Percentiles rank a stretch among this genome's conserved stretches.
Evolutionary conservation across 1,140 invertebrate species (phyloP).

Genomic region (Hycleus phaleratus): DNA sequence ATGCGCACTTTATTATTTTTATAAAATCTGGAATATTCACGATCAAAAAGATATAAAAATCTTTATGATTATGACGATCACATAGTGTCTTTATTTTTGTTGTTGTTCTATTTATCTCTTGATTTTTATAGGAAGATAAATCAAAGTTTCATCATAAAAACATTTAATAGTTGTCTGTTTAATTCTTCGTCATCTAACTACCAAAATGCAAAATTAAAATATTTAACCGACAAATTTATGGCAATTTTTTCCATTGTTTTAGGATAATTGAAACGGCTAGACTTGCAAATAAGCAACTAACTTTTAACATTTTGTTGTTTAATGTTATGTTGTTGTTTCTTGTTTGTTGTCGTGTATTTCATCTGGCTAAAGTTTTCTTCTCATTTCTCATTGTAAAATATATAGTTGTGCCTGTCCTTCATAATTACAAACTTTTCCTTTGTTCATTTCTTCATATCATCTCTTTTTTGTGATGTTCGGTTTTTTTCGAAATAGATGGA

Average conservation of each 20-base stretch:
- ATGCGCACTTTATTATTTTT: slow-evolving; percentile 20
- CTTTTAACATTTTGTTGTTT: too few species aligned
- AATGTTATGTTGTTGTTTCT: too few species aligned
- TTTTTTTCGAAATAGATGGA: background rate
- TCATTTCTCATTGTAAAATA: too few species aligned
- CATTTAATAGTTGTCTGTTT: background rate
- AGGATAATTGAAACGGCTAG: too few species aligned
- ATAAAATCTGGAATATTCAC: slow-evolving; percentile 10
- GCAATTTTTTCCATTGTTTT: background rate
- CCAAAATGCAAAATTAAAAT: background rate
- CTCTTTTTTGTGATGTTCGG: background rate
- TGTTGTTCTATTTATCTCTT: background rate
- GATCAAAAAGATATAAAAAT: slow-evolving; percentile 20
- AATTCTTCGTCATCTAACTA: background rate
- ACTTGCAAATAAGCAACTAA: too few species aligned
- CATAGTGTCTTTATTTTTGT: slow-evolving; percentile 3
- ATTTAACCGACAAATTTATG: slow-evolving; percentile 6
- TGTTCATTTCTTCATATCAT: slow-evolving; percentile 2
- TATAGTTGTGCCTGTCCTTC: too few species aligned
- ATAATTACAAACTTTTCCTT: too few species aligned
- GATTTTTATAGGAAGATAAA: background rate
- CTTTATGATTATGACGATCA: slow-evolving; percentile 9
- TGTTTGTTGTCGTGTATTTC: too few species aligned
- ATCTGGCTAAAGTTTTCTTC: too few species aligned
- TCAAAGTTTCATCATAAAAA: background rate